These are phyloP conservation scores for Donacobius atricapilla DNA, from an alignment of 2,113 vertebrate genomes.

Conservation along the genomic window DNA sequence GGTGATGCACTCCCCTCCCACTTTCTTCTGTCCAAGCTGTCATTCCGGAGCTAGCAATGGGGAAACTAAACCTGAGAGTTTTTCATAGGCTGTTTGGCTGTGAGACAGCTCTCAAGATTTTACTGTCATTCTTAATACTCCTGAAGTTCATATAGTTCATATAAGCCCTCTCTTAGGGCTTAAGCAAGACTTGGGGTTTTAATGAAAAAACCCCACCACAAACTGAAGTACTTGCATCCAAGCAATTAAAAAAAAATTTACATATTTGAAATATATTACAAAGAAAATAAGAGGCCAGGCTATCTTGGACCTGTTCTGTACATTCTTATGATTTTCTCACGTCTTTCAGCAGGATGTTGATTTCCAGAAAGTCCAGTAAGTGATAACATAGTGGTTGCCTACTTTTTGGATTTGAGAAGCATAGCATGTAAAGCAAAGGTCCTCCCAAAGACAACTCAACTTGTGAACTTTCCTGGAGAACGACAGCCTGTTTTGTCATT, in stretches of 20 bases:
- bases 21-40: not conserved
- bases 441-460: not conserved
- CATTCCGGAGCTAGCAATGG: not conserved
- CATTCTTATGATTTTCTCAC: not conserved
- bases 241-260: not conserved
- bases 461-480: not conserved
- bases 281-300: not conserved
- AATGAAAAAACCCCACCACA: not conserved
- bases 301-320: not conserved
- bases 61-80: not conserved
- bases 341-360: not conserved
- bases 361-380: not conserved
- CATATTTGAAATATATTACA: not conserved
- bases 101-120: not conserved
- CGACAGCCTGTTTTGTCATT: not conserved
- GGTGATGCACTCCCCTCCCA: not conserved
- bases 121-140: not conserved
- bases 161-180: too few relatives aligned
- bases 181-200: not conserved
- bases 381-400: not conserved
- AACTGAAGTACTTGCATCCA: not conserved
- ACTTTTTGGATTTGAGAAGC: not conserved
- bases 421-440: not conserved
- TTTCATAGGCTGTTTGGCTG: not conserved
- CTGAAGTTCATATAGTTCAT: not conserved